phyloP scores from a whole-genome alignment of 2,888 invertebrate genomes.

The Drosophila neotestacea region DNA sequence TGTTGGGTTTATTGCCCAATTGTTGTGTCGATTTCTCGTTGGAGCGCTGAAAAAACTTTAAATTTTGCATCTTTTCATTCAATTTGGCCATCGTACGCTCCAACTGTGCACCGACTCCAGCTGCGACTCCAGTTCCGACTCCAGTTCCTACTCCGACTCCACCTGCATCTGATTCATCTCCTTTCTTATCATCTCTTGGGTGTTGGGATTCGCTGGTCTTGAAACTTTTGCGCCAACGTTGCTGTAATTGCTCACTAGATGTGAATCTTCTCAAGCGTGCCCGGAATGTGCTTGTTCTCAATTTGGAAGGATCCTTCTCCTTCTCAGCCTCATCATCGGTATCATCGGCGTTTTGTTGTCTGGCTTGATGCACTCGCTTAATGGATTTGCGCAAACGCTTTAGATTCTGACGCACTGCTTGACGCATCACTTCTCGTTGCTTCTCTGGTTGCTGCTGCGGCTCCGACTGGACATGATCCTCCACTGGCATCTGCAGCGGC shows the following conservation, averaged over 20 bases:
- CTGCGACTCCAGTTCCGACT: constrained; percentile 40
- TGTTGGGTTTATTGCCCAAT: constrained; percentile 45
- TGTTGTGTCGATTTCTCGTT: background rate
- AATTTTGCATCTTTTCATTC: constrained; percentile 78
- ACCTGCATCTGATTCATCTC: constrained; percentile 16
- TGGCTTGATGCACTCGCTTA: constrained; percentile 53
- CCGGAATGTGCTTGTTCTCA: constrained; percentile 47
- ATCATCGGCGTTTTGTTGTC: constrained; percentile 19
- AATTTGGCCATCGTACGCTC: constrained; percentile 77
- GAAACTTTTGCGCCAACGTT: constrained; percentile 80
- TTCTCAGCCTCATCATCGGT: constrained; percentile 15
- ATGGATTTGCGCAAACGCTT: constrained; percentile 79
- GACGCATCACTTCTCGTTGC: constrained; percentile 27
- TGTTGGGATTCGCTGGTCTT: constrained; percentile 30
- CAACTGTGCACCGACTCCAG: constrained; percentile 40
- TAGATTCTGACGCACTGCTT: constrained; percentile 73
- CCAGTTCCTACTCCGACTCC: constrained; percentile 61
- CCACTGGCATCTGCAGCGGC: constrained; percentile 54
- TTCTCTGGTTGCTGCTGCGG: constrained; percentile 1
- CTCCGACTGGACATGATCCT: background rate
- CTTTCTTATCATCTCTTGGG: constrained; percentile 33
- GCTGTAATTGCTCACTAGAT: constrained; percentile 72
- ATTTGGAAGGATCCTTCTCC: constrained; percentile 1
- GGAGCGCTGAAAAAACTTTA: constrained; percentile 69
- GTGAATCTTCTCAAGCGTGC: constrained; percentile 75